Evolutionary conservation across 2,888 invertebrate species (phyloP).

Genomic region (Melangyna quadrimaculata): DNA sequence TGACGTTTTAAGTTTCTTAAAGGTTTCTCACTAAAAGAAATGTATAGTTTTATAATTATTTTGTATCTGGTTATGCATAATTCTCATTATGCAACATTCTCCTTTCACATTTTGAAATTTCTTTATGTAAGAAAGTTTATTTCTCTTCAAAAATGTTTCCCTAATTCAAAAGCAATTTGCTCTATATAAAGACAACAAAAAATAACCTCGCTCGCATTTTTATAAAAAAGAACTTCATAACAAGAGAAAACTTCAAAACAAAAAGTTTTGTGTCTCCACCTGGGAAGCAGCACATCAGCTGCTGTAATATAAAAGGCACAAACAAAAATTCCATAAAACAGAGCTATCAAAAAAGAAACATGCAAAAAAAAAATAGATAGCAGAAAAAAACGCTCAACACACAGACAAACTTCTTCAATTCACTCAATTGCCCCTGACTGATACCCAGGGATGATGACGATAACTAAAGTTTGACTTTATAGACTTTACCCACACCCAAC

Average conservation of each 20-base stretch:
- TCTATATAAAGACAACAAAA: neutral
- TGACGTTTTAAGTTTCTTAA: neutral
- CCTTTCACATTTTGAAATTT: neutral
- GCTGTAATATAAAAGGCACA: conserved; percentile 33
- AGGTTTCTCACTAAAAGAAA: neutral
- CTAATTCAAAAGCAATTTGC: conserved; percentile 28
- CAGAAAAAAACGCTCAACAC: neutral
- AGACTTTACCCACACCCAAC: neutral
- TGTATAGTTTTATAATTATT: neutral
- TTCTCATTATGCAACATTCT: neutral
- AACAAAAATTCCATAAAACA: conserved; percentile 1
- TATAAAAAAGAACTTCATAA: neutral
- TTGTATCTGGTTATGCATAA: neutral
- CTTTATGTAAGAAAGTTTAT: neutral
- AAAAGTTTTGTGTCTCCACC: conserved; percentile 35
- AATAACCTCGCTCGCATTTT: neutral
- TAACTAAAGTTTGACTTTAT: neutral
- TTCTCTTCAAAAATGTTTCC: neutral
- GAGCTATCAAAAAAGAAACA: neutral
- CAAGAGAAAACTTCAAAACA: conserved; percentile 46
- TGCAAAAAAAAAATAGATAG: neutral
- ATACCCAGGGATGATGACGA: conserved; percentile 1
- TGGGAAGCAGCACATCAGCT: conserved; percentile 43
- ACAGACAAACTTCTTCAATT: conserved; percentile 12
- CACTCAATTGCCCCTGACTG: conserved; percentile 59